phyloP scores from a whole-genome alignment of 2,113 vertebrate species.

The Paratilapia polleni region DNA sequence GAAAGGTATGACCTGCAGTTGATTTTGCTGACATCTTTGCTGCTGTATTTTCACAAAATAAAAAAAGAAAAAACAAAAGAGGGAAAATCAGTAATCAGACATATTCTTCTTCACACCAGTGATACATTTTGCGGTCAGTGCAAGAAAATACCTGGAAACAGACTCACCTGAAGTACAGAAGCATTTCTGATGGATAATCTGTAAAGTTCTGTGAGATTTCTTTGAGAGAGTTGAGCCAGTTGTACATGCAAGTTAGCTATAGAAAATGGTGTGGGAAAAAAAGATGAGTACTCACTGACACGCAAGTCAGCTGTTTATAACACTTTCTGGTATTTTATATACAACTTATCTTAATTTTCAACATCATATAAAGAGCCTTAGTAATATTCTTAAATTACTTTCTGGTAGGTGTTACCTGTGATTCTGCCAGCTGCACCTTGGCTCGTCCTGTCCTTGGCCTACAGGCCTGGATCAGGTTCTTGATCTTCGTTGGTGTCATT shows the following conservation, averaged over 20 bases:
- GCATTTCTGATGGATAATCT: constrained; percentile 74
- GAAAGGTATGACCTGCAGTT: constrained; percentile 68
- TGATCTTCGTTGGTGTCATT: constrained; percentile 5
- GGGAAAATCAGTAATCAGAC: neutral
- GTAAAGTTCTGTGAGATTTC: constrained; percentile 42
- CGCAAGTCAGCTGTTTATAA: neutral
- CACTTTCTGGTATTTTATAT: neutral
- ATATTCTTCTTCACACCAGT: neutral
- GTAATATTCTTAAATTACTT: neutral
- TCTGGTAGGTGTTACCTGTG: constrained; percentile 54
- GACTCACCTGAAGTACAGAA: constrained; percentile 74
- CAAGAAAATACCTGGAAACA: neutral
- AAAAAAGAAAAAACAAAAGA: neutral
- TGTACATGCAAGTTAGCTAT: constrained; percentile 78
- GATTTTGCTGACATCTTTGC: constrained; percentile 26
- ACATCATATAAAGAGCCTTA: neutral
- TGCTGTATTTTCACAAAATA: constrained; percentile 34
- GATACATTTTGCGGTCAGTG: neutral
- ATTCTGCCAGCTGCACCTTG: constrained; percentile 64
- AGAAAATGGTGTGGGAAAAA: neutral
- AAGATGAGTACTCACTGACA: neutral
- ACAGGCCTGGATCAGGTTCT: constrained; percentile 43
- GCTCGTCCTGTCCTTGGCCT: constrained; percentile 22
- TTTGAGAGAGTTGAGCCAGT: constrained; percentile 52
- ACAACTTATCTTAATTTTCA: neutral